Evolutionary conservation across 2,888 invertebrate genomes (phyloP).

Genomic region (Archaeoteleia sp.): DNA sequence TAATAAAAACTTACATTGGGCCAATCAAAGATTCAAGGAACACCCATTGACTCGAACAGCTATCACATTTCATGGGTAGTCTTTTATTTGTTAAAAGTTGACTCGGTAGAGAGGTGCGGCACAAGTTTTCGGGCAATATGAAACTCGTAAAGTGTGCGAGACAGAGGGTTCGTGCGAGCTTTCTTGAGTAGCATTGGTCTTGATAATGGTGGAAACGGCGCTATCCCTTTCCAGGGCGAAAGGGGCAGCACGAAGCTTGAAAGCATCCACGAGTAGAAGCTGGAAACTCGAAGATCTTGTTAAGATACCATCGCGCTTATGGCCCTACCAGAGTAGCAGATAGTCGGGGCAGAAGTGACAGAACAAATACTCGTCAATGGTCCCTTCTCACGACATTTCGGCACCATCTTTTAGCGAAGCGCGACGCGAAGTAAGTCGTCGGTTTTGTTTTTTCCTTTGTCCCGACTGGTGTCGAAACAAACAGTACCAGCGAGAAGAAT

Average conservation of each 20-base stretch:
- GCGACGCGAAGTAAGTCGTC: too few relatives aligned
- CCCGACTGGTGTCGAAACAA: not conserved
- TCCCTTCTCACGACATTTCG: too few relatives aligned
- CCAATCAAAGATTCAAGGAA: too few relatives aligned
- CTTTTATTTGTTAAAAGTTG: not conserved
- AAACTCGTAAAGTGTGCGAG: conserved; percentile 11
- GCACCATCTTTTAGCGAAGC: too few relatives aligned
- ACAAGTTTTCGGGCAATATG: conserved; percentile 9
- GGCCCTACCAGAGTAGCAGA: conserved; percentile 37
- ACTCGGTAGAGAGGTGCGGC: not conserved
- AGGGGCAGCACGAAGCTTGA: conserved; percentile 55
- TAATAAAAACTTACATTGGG: too few relatives aligned
- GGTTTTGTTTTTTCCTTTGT: too few relatives aligned
- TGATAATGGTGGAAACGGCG: conserved; percentile 22
- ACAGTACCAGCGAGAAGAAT: not conserved
- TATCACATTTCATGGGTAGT: not conserved
- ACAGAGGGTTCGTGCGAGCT: conserved; percentile 8
- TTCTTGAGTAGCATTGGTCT: conserved; percentile 15
- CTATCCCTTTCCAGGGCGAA: conserved; percentile 58
- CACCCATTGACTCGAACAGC: too few relatives aligned
- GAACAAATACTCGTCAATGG: conserved; percentile 13
- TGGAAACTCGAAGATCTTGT: conserved; percentile 61
- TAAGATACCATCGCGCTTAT: conserved; percentile 62
- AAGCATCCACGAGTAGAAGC: conserved; percentile 49
- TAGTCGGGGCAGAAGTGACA: conserved; percentile 17